Base-by-base conservation (phyloP, 2,888 invertebrate genomes). In the Tromatobia lineatoria region DNA sequence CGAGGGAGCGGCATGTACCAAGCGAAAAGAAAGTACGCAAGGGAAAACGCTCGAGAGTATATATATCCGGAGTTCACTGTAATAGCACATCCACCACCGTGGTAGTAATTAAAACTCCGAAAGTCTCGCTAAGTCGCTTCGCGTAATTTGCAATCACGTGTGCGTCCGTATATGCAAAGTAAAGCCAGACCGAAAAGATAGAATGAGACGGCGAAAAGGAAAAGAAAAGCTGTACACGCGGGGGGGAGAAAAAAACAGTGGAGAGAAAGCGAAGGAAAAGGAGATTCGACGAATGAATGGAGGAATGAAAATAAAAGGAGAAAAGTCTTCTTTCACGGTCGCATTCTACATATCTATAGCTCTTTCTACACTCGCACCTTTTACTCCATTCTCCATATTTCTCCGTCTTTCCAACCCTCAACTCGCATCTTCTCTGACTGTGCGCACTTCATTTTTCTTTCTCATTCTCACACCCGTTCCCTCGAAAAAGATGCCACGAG, bases 41-140 rank as follows among this genome's bases (percentile, higher is more conserved):
- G 76, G 73, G 52, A 77, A 70, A 64, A 70, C 45, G 6, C 69
- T 13, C 15, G n/a, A 2, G 18, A 11, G 50, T 47, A 69, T 42
- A 61, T 45, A 52, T n/a, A 50, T 13, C 42, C 13, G 18, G 34
- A 71, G 52, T 79, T 83, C 75, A 50, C 50, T 70, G 75, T 82
- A 52, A 73, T 79, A 76, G 76, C 74, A 77, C 80, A 85, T 66
- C 52, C 52, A 45, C 69, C 38, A 38, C 54, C 47, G 34, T 66
- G 66, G 8, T 66, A 90, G 91, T 91, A 91, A 91, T 91, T 91
- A 91, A 91, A 91, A 91, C 88, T 90, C 88, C 83, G 87, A 88
- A 89, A 89, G 88, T 91, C 89, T 87, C 73, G 38, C 38, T 67
- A 87, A 90, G 89, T 90, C 87, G 87, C 87, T 84, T 87, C 83